Base-by-base conservation (phyloP, 2,797 vertebrate species). In the Syngnathus rostellatus region DNA sequence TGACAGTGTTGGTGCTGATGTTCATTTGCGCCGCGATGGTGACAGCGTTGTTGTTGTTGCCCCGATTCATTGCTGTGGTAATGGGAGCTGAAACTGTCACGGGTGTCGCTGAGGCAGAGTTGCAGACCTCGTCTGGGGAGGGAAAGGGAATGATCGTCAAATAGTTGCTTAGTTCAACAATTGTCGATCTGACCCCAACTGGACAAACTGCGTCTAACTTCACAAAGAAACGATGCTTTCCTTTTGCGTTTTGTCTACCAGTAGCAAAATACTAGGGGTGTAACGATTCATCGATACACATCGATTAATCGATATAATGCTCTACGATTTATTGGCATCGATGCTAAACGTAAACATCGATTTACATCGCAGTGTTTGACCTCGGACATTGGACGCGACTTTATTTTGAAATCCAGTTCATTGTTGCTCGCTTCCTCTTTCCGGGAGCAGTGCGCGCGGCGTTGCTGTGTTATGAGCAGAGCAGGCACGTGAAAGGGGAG, bases 1-100 rank as follows among this genome's bases (percentile, higher is more conserved):
- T 97, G 66, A 98, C 91, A 0, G 96, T 95, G 85, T 94, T 97
- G 81, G 95, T 97, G 85, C 93, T 94, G 71, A 98, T 95, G 94
- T 95, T 98, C 96, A 99, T 97, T 85, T 96, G 95, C 74, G 96
- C 93, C 48, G 96, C 94, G 77, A 99, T 96, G 81, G 96, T 98
- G 88, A 97, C 92, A 5, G 96, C 92, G 90, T 95, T 90, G 91
- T 89, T 90, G 91, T 89, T 83, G 75, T 71, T 85, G 73, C 63
- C 69, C 37, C 90, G 89, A 85, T 89, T 91, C 90, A 93, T 91
- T 73, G 60, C 86, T 66, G 89, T 62, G 74, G 85, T 89, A 87
- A 86, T 89, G 70, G 90, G 84, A 45, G 86, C 76, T 12, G 89
- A 83, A 6, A 81, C 3, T 6, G 87, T 86, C 81, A 90, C 85